A percentile compares a stretch with the other conserved stretches of the same genome.
Conservation (phyloP, 2,888 invertebrate species). For the Ichneumoninae sp. region DNA sequence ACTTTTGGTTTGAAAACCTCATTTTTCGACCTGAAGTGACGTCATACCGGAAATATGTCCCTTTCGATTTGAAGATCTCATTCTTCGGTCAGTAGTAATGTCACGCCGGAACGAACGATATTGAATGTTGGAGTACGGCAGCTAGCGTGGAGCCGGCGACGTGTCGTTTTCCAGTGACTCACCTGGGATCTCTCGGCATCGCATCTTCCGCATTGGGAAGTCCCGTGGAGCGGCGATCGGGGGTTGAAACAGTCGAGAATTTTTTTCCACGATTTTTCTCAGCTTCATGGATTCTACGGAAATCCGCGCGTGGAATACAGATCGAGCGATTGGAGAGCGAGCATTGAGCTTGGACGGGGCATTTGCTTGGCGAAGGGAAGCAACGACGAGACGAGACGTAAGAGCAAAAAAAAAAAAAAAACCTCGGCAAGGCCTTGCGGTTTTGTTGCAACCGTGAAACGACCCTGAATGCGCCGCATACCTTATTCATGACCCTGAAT, state of each 20-base stretch:
- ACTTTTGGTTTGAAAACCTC: too few relatives aligned
- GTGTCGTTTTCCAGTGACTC: too few relatives aligned
- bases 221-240: background rate
- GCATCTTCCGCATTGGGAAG: background rate
- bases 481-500: constrained; percentile 59
- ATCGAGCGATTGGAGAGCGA: constrained; percentile 38
- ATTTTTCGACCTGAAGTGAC: too few relatives aligned
- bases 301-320: constrained; percentile 44
- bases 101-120: background rate
- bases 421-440: constrained; percentile 60
- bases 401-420: constrained; percentile 34
- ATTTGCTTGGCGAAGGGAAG: constrained; percentile 18
- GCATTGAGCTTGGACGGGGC: constrained; percentile 15
- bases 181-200: background rate
- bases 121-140: background rate
- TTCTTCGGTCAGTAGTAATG: too few relatives aligned
- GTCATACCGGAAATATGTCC: too few relatives aligned
- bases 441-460: constrained; percentile 61
- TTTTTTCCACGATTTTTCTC: constrained; percentile 25
- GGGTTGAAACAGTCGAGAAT: constrained; percentile 34
- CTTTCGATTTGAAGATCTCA: too few relatives aligned
- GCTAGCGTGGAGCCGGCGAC: background rate
- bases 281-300: constrained; percentile 3
- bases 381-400: constrained; percentile 33
- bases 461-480: constrained; percentile 42